These are phyloP conservation scores for Dermolepida albohirtum DNA, from an alignment of 2,888 invertebrate genomes.

Conservation along the genomic window DNA sequence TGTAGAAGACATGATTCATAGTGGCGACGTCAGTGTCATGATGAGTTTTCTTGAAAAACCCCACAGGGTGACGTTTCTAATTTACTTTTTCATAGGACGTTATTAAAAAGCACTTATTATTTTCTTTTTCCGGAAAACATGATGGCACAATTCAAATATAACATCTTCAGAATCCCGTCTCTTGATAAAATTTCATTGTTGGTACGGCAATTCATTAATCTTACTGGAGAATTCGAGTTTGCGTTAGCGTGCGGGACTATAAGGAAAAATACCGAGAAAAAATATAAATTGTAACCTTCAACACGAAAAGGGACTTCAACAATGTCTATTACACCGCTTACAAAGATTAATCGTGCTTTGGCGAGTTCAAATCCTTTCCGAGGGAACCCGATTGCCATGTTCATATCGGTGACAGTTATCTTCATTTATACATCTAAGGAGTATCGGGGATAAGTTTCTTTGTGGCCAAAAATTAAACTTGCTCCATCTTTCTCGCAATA, in stretches of 20 bases:
- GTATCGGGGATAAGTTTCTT: constrained; percentile 14
- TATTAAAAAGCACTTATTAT: constrained; percentile 22
- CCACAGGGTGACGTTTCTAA: not conserved
- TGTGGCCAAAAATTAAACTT: constrained; percentile 13
- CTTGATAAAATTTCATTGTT: constrained; percentile 35
- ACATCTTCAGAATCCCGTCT: constrained; percentile 5
- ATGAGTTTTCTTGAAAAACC: too few species aligned
- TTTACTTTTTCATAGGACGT: constrained; percentile 18
- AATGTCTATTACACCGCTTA: constrained; percentile 37
- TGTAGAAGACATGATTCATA: too few species aligned
- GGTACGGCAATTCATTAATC: constrained; percentile 35
- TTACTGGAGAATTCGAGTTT: constrained; percentile 32
- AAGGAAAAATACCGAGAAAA: constrained; percentile 24
- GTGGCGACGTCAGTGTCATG: too few species aligned
- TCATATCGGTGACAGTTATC: constrained; percentile 36
- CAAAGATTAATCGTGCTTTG: constrained; percentile 30
- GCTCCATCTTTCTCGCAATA: constrained; percentile 4
- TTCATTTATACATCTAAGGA: constrained; percentile 23
- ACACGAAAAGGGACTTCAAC: constrained; percentile 34
- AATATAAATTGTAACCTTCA: constrained; percentile 32
- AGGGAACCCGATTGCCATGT: constrained; percentile 11
- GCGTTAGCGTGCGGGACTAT: constrained; percentile 25
- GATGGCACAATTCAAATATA: constrained; percentile 28
- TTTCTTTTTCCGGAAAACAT: constrained; percentile 12
- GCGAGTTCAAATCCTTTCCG: constrained; percentile 30